Evolutionary conservation across 2,113 vertebrate species (phyloP).

Genomic region (Hyperopisus bebe): DNA sequence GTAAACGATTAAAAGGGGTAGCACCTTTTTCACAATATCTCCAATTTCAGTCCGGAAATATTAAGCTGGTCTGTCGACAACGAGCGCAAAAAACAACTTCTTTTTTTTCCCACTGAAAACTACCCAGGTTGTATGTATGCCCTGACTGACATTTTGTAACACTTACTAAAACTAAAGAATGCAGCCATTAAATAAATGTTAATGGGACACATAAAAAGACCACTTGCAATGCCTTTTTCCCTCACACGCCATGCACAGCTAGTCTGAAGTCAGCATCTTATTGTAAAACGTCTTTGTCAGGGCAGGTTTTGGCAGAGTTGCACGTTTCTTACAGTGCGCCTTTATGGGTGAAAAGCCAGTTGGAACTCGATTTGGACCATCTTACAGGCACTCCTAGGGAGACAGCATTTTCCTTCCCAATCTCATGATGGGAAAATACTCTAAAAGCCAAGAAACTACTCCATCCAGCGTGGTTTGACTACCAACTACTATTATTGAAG

Average conservation of each 20-base stretch:
- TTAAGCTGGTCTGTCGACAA: background rate
- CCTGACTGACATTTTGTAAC: background rate
- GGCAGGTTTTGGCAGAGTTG: background rate
- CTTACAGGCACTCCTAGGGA: conserved; percentile 1
- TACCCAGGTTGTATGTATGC: background rate
- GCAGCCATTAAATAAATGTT: conserved; percentile 5
- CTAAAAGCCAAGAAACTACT: conserved; percentile 14
- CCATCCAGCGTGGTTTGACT: background rate
- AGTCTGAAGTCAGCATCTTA: conserved; percentile 24
- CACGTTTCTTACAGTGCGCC: background rate
- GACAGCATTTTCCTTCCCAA: conserved; percentile 1
- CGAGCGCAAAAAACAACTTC: background rate
- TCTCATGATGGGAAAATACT: conserved; percentile 4
- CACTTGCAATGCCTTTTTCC: background rate
- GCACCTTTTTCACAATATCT: background rate
- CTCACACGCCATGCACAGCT: background rate
- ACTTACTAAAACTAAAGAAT: background rate
- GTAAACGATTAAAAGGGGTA: background rate
- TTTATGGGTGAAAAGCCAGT: conserved; percentile 6
- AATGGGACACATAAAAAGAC: background rate
- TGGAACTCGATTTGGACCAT: conserved; percentile 11
- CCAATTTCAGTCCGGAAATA: background rate
- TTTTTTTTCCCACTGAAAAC: background rate
- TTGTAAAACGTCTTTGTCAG: conserved; percentile 13
- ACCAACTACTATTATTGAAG: background rate